These are phyloP conservation scores for Ambastaia sidthimunki DNA, from an alignment of 2,797 vertebrate genomes.

Conservation along the genomic window DNA sequence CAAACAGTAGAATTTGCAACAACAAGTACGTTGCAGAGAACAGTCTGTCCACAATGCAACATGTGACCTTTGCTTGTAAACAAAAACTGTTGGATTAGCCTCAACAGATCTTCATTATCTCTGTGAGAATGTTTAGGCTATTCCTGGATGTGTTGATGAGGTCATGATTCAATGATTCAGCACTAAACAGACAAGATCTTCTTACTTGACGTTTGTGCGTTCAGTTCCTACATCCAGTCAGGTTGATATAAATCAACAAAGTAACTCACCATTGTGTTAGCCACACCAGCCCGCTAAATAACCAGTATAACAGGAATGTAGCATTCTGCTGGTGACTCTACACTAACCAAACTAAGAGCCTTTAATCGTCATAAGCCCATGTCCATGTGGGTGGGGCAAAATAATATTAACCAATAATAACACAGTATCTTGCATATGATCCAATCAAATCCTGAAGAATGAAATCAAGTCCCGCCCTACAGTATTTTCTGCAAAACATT, in stretches of 20 bases:
- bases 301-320: neutral
- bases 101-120: slow-evolving; percentile 56
- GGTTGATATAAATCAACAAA: neutral
- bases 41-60: neutral
- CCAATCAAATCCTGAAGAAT: neutral
- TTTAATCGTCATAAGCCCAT: neutral
- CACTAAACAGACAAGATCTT: slow-evolving; percentile 16
- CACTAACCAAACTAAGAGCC: neutral
- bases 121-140: slow-evolving; percentile 25
- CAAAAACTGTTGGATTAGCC: slow-evolving; percentile 10
- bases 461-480: neutral
- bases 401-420: neutral
- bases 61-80: slow-evolving; percentile 1
- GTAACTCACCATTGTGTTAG: neutral
- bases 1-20: neutral
- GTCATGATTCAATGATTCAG: slow-evolving; percentile 43
- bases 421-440: neutral
- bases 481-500: neutral
- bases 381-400: neutral
- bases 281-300: neutral
- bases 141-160: slow-evolving; percentile 46
- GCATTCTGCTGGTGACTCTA: neutral
- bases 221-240: neutral
- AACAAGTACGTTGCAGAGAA: neutral
- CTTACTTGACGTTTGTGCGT: neutral